Base-by-base conservation (phyloP, 2,888 invertebrate species). In the Pantelozetes paolii region DNA sequence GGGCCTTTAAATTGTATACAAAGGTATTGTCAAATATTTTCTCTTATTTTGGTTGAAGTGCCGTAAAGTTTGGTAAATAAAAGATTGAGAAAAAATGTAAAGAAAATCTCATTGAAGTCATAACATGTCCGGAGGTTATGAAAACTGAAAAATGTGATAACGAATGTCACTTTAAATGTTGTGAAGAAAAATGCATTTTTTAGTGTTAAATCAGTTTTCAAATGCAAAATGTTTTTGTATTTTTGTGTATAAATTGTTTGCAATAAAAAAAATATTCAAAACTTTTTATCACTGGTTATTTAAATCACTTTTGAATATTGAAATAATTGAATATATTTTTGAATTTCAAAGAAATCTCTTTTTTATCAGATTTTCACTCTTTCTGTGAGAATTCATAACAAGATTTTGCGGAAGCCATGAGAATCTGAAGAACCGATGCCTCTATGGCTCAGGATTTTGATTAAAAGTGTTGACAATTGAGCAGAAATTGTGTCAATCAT, bases 1-100 rank as follows among this genome's bases (percentile, higher is more conserved):
- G n/a, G 30, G 30, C 18, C 50, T 32, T 62, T 62, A 32, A 62
- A 62, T 62, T 62, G 62, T 62, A 26, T 62, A 2, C 26, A 30
- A 62, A 20, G 36, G 54, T n/a, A n/a, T 54, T 23, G 23, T 20
- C 26, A 54, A 26, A 54, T 54, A 26, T 54, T 26, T 54, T 54
- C 26, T 6, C 23, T 23, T 26, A 54, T 23, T 26, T 26, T 54
- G 23, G 15, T 54, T 23, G 11, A 54, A 54, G 54, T 26, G 54
- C 2, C 15, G 15, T 45, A 45, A 45, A 45, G 15, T 45, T 9
- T 5, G 6, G 36, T 20, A 20, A 50, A 20, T n/a, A 20, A 32
- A 30, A 32, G 26, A 32, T 9, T 18, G 62, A 62, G 9, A 30
- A 62, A 32, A 62, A n/a, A 32, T 28, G 8, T 62, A 5, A 2